phyloP scores from a whole-genome alignment of 2,888 invertebrate species.

The Malachius bipustulatus region DNA sequence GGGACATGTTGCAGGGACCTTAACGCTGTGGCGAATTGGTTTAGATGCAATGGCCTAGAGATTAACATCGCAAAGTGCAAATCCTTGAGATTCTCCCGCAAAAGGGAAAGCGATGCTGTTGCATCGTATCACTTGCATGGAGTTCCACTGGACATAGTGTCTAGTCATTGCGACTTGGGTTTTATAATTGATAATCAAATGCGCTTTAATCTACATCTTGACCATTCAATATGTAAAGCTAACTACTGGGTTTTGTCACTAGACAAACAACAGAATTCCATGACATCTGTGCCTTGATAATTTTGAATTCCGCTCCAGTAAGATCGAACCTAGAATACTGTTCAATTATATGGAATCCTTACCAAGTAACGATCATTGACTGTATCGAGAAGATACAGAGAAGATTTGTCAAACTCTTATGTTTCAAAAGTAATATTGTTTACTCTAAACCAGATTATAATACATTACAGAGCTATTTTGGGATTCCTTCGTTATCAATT shows the following conservation, averaged over 20 bases:
- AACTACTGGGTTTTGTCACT: slow-evolving; percentile 2
- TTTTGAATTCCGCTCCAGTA: not conserved
- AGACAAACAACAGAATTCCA: not conserved
- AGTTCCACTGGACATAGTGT: no score
- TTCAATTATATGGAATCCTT: slow-evolving; percentile 4
- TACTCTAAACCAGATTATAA: no score
- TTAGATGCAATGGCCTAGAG: not conserved
- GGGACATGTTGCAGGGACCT: not conserved
- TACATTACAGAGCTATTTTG: no score
- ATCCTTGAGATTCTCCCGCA: slow-evolving; percentile 1
- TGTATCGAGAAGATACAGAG: not conserved
- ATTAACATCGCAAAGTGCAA: slow-evolving; percentile 6
- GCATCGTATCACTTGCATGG: no score
- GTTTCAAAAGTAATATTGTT: not conserved
- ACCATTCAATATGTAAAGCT: not conserved
- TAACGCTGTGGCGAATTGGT: not conserved
- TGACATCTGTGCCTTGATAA: not conserved
- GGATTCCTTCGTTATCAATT: no score
- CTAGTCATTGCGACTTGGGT: no score
- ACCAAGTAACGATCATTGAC: not conserved
- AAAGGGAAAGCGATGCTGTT: no score
- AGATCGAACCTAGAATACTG: slow-evolving; percentile 1
- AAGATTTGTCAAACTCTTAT: not conserved
- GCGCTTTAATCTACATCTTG: slow-evolving; percentile 1
- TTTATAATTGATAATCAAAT: no score